Evolutionary conservation across 2,113 vertebrate species (phyloP).

Genomic region (Vidua chalybeata): DNA sequence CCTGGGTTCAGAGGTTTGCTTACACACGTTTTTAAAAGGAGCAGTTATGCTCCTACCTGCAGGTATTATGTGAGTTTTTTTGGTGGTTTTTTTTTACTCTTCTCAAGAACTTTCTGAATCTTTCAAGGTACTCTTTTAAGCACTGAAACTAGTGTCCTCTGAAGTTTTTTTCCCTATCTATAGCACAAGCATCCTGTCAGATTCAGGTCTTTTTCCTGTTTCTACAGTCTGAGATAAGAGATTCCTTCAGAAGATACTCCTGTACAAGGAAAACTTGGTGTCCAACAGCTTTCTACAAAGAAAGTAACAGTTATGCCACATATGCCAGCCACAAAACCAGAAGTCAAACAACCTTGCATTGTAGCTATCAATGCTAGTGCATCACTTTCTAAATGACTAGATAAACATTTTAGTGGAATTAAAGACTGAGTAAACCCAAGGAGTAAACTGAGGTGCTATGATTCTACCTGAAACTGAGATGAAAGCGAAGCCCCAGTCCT

Average conservation of each 20-base stretch:
- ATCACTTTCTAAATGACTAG: not conserved
- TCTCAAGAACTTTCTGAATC: not conserved
- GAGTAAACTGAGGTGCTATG: not conserved
- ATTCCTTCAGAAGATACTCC: not conserved
- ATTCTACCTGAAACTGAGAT: not conserved
- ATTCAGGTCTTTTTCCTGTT: not conserved
- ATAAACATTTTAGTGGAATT: not conserved
- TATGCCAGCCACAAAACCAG: not conserved
- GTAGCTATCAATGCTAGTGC: not conserved
- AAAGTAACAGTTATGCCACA: not conserved
- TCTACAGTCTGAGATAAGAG: not conserved
- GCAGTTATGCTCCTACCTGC: not conserved
- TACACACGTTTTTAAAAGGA: not conserved
- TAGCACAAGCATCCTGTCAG: not conserved
- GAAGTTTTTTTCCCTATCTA: not conserved
- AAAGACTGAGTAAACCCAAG: not conserved
- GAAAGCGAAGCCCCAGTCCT: not conserved
- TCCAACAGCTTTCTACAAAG: not conserved
- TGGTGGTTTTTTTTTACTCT: not conserved
- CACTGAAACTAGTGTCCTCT: not conserved
- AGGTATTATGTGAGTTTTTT: not conserved
- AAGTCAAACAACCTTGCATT: not conserved
- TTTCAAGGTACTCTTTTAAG: not conserved
- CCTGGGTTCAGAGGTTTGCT: not conserved
- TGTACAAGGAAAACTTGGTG: not conserved